Evolutionary conservation across 2,113 vertebrate species (phyloP), one percentile per base, ranked within the genome.

Genomic region (Cryptomyrus ogoouensis): DNA sequence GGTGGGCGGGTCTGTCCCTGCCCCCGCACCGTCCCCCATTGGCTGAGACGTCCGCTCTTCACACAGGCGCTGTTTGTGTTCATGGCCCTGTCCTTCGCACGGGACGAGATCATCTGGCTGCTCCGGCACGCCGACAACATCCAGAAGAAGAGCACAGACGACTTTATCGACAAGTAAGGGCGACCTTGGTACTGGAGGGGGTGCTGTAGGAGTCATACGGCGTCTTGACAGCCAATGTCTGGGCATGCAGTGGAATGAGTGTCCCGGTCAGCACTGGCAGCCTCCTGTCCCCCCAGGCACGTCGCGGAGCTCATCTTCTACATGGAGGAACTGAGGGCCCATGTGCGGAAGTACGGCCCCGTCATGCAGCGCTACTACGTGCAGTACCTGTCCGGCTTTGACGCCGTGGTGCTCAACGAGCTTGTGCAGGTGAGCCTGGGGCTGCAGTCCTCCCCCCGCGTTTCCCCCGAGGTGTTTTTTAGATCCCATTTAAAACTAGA

Each of bases 281-380:
- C n/a, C 52, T 46, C 0, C 31, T 56, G 50, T 24, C 10, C 31
- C 52, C 42, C 87, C 92, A 99, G 98, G 92, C 98, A 99, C 94
- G 97, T 99, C 93, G 98, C 98, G 2, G 98, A 99, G 93, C 92
- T 99, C 89, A 99, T 99, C 94, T 99, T 99, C 96, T 99, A 99
- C 95, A 99, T 99, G 98, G 98, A 99, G 94, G 98, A 99, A 92
- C 97, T 99, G 53, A 93, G 98, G 94, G 98, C 98, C 83, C 98
- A 99, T 0, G 98, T 99, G 88, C 94, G 98, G 47, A 99, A 99
- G 91, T 99, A 99, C 0, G 98, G 98, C 0, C 98, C 98, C 0
- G 98, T 99, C 92, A 99, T 99, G 98, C 98, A 99, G 96, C 94
- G 98, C 2, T 99, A 99, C 91, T 99, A 99, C 0, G 98, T 99